Conservation (phyloP, 2,113 vertebrate genomes). For the Calyptomena viridis region DNA sequence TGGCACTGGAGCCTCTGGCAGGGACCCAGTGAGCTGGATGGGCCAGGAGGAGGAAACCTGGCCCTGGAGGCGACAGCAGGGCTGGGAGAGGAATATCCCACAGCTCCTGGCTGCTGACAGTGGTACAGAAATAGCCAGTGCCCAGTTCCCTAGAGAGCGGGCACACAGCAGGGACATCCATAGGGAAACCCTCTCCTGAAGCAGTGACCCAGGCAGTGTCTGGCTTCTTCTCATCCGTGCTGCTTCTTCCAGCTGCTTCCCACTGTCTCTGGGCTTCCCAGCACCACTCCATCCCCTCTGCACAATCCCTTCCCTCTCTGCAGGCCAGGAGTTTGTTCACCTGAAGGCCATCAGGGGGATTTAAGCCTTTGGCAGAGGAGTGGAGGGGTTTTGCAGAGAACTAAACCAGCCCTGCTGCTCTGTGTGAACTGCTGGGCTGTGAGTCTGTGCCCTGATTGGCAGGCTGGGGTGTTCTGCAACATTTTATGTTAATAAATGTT, state of each 20-base stretch:
- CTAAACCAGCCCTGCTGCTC: neutral
- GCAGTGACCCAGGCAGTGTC: accelerated
- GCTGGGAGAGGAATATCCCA: neutral
- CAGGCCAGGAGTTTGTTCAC: neutral
- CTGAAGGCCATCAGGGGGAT: neutral
- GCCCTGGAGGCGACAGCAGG: neutral
- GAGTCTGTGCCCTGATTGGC: neutral
- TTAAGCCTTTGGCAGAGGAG: neutral
- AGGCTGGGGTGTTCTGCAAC: neutral
- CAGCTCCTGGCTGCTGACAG: neutral
- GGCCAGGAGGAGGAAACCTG: neutral
- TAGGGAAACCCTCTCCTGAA: neutral
- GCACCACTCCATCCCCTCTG: neutral
- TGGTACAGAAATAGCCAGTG: neutral
- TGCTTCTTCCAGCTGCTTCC: neutral
- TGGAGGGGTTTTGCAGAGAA: neutral
- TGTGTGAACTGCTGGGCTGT: neutral
- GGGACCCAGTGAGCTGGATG: neutral
- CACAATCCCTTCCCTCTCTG: neutral
- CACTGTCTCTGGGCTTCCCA: neutral
- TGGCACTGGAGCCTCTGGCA: neutral
- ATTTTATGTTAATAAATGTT: too few species aligned
- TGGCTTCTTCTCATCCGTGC: neutral
- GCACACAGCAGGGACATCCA: neutral
- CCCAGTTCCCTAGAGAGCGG: neutral